phyloP scores from a whole-genome alignment of 2,797 vertebrate species.

The Aplochiton taeniatus region DNA sequence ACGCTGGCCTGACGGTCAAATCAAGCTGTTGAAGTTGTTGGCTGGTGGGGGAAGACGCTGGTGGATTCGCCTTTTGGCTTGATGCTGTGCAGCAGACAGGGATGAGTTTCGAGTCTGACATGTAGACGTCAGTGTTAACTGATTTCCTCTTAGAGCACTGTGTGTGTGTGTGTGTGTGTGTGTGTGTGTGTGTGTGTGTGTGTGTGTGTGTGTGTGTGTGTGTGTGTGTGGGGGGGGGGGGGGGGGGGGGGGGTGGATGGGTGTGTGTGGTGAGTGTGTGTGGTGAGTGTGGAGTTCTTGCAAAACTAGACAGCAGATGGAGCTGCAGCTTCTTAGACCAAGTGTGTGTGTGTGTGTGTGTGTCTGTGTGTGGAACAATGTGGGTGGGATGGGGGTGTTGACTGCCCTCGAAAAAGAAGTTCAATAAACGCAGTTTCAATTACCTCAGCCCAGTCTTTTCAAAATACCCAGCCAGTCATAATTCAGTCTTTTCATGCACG shows the following conservation, averaged over 20 bases:
- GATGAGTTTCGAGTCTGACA: no score
- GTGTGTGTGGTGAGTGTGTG: neutral
- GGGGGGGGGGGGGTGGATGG: no score
- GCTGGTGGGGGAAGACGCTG: no score
- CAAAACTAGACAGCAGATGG: constrained; percentile 51
- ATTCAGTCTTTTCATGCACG: constrained; percentile 14
- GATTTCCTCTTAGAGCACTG: neutral
- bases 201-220: neutral
- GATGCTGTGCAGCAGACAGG: no score
- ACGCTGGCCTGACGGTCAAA: no score
- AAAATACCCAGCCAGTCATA: constrained; percentile 5
- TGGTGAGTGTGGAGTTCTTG: no score
- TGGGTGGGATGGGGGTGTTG: no score
- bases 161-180: neutral
- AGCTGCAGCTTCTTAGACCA: constrained; percentile 36
- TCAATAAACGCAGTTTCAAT: constrained; percentile 11
- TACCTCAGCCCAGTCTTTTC: constrained; percentile 11
- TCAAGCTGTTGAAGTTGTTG: no score
- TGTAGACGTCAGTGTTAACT: neutral
- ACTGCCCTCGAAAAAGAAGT: constrained; percentile 6
- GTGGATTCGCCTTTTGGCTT: no score
- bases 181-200: neutral
- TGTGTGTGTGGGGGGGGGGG: neutral
- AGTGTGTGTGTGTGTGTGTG: neutral
- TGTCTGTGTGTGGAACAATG: neutral